Percentiles rank a stretch among this genome's conserved stretches.
Evolutionary conservation across 2,888 invertebrate genomes (phyloP).

Genomic region (Beris morrisii): DNA sequence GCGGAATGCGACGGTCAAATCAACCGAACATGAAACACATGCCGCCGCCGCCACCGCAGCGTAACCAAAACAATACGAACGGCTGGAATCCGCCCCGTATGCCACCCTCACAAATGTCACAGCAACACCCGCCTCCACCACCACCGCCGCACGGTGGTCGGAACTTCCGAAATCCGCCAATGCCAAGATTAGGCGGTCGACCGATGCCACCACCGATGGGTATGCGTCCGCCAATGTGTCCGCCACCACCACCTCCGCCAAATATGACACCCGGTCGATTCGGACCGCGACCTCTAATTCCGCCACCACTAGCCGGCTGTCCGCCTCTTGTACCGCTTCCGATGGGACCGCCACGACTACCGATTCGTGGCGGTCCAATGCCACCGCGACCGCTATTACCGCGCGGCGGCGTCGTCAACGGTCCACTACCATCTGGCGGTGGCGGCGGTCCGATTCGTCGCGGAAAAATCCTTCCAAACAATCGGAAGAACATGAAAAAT

Average conservation of each 20-base stretch:
- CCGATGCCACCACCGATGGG: constrained; percentile 42
- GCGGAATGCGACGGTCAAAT: constrained; percentile 7
- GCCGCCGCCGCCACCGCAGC: constrained; percentile 6
- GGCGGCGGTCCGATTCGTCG: constrained; percentile 36
- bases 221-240: constrained; percentile 51
- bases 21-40: constrained; percentile 18
- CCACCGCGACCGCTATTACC: constrained; percentile 16
- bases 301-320: constrained; percentile 35
- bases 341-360: constrained; percentile 25
- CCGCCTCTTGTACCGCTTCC: constrained; percentile 35
- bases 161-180: constrained; percentile 42
- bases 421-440: background rate
- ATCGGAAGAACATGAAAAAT: constrained; percentile 24
- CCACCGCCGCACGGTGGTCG: constrained; percentile 37
- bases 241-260: constrained; percentile 42
- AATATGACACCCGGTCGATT: constrained; percentile 31
- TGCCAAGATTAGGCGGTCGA: constrained; percentile 39
- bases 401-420: constrained; percentile 20
- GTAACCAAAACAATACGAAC: constrained; percentile 27
- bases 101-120: constrained; percentile 17
- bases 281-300: constrained; percentile 38
- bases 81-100: constrained; percentile 39
- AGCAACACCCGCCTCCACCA: constrained; percentile 15
- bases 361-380: constrained; percentile 29
- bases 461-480: constrained; percentile 29